phyloP scores from a whole-genome alignment of 2,888 invertebrate genomes.

The Clunio marinus region DNA sequence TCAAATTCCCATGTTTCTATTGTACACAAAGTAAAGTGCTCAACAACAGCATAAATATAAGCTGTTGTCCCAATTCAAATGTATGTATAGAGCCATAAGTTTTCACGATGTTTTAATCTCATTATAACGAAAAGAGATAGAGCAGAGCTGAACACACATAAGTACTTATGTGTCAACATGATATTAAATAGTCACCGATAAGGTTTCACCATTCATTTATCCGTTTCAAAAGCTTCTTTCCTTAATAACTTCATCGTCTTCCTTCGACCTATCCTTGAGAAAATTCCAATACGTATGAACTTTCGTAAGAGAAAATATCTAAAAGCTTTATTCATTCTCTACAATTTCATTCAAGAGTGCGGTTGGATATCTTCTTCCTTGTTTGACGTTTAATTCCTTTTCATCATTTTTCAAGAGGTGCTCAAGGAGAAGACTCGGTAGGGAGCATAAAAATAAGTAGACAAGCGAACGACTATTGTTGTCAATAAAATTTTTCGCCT shows the following conservation, averaged over 20 bases:
- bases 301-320: not conserved
- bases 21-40: no score
- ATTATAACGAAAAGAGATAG: not conserved
- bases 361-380: not conserved
- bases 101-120: not conserved
- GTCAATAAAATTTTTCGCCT: no score
- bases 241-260: no score
- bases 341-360: not conserved
- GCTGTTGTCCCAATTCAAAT: no score
- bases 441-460: no score
- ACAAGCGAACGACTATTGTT: no score
- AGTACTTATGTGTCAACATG: not conserved
- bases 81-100: no score
- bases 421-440: no score
- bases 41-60: no score
- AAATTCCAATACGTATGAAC: not conserved
- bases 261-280: no score
- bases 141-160: not conserved
- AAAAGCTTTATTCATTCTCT: not conserved
- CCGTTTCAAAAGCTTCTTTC: no score
- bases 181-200: not conserved
- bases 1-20: no score
- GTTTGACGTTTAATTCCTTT: not conserved
- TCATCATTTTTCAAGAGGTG: not conserved
- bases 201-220: not conserved